Conservation (phyloP, 1,140 invertebrate genomes). For the Caenorhabditis tropicalis region DNA sequence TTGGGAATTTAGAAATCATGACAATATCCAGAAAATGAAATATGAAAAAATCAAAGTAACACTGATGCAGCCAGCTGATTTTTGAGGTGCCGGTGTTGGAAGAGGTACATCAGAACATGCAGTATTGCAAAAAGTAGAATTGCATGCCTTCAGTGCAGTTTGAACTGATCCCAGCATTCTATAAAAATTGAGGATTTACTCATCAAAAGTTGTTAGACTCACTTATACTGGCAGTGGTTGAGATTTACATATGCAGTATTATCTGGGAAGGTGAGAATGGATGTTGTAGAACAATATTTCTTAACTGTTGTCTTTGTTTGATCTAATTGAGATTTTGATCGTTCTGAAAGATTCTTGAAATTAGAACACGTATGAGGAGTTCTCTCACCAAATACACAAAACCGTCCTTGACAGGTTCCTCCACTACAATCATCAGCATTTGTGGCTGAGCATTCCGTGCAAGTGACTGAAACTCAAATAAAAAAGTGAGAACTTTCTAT, state of each 20-base stretch:
- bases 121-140: constrained; percentile 6
- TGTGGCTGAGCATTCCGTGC: neutral
- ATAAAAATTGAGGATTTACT: neutral
- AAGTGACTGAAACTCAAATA: neutral
- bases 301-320: neutral
- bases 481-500: neutral
- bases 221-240: constrained; percentile 13
- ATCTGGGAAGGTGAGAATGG: constrained; percentile 21
- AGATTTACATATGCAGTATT: neutral
- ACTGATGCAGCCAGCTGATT: neutral
- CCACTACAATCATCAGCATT: constrained; percentile 23
- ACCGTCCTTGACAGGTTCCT: constrained; percentile 15
- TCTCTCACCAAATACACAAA: neutral
- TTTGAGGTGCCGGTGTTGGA: constrained; percentile 4
- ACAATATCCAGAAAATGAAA: too few relatives aligned
- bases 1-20: too few relatives aligned
- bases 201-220: neutral
- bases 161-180: neutral
- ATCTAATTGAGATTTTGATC: constrained; percentile 6
- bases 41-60: neutral
- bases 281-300: neutral
- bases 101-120: neutral
- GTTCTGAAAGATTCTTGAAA: neutral
- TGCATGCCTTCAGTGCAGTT: constrained; percentile 14
- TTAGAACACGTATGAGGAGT: too few relatives aligned